Base-by-base conservation (phyloP, 2,113 vertebrate genomes). In the Colinus virginianus region DNA sequence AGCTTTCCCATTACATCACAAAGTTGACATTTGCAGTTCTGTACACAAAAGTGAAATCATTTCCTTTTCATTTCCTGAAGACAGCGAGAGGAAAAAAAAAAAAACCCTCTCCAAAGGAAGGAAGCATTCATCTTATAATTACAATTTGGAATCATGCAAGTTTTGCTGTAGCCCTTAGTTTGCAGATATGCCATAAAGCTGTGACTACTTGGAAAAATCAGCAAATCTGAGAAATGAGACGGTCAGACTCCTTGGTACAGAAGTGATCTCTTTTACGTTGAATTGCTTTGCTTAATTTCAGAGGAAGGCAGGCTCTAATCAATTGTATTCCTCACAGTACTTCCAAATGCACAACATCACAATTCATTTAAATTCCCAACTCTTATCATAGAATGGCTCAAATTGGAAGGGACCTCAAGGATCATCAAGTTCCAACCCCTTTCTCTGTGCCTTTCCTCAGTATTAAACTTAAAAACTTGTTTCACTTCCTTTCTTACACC, bases 11-110 rank as follows among this genome's bases (percentile, higher is more conserved):
- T 86, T 95, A 78, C 81, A 75, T 89, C 84, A 87, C 76, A 58
- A 75, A 90, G 34, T 1, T 89, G 42, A 38, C 74, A 64, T 75
- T 87, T 78, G 43, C 79, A 94, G 87, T 68, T 76, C 79, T 46
- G 12, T 71, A 80, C 5, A 61, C 18, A 51, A 64, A 71, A 93
- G 56, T 77, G 59, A 96, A 88, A 83, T 88, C 2, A 91, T 85
- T 92, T 96, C 87, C 75, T 72, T 82, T 87, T 43, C 55, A 72
- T 84, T 95, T 94, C 85, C 90, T 79, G 74, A 55, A 64, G 46
- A 72, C 6, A 36, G 30, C 5, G 45, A n/a, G 26, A 56, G 40
- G 40, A 40, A 40, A 40, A 40, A 40, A 40, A 40, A 74, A 90
- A 32, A 21, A 45, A 17, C 28, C 28, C 30, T 63, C 77, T 77